Evolutionary conservation across 2,113 vertebrate species (phyloP).

Genomic region (Arizona elegans): DNA sequence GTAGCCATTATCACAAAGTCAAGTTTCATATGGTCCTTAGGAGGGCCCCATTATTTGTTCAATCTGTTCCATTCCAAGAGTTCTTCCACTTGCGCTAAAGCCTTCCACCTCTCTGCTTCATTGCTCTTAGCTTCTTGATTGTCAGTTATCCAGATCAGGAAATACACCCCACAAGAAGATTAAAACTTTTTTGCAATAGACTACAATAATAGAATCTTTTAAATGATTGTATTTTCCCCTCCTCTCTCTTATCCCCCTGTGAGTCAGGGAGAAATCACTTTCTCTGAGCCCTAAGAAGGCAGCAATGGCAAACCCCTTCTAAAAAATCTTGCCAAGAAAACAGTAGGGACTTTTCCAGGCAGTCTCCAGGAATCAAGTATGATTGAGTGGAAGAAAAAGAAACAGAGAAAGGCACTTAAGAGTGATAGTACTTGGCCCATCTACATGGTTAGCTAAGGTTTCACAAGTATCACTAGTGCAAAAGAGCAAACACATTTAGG

Average conservation of each 20-base stretch:
- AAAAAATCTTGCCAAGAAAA: not conserved
- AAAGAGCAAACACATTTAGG: not conserved
- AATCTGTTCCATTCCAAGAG: not conserved
- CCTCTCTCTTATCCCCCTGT: not conserved
- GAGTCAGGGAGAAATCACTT: not conserved
- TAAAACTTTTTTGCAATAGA: not conserved
- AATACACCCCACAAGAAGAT: not conserved
- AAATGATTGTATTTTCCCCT: not conserved
- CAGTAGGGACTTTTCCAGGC: not conserved
- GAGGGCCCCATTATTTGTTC: not conserved
- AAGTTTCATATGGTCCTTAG: not conserved
- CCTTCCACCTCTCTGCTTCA: not conserved
- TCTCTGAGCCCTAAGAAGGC: not conserved
- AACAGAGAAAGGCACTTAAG: not conserved
- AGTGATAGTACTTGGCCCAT: not conserved
- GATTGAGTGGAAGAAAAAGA: not conserved
- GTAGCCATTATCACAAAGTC: not conserved
- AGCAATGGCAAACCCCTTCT: not conserved
- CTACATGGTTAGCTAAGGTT: not conserved
- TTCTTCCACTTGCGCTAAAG: not conserved
- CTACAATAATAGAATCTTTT: not conserved
- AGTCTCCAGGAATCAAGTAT: not conserved
- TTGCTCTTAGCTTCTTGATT: not conserved
- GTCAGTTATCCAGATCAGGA: not conserved
- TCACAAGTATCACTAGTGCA: not conserved